Evolutionary conservation across 2,113 vertebrate genomes (phyloP).

Genomic region (Sceloporus undulatus): DNA sequence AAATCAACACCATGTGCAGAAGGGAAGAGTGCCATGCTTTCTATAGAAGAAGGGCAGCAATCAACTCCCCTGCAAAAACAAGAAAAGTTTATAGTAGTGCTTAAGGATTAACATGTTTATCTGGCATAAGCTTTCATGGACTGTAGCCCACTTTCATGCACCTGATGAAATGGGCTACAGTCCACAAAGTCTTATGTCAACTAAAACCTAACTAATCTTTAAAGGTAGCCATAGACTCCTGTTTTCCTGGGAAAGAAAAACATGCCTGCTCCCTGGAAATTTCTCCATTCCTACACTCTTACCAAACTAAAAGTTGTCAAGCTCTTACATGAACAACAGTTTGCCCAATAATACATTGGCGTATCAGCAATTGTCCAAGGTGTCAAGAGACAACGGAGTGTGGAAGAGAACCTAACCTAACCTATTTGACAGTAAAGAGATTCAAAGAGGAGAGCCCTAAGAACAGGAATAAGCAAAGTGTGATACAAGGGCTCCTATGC

Average conservation of each 20-base stretch:
- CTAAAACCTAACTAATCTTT: neutral
- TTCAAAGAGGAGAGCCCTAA: neutral
- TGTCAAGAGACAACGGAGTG: neutral
- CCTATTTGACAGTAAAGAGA: conserved; percentile 1
- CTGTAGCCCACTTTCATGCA: neutral
- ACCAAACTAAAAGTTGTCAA: neutral
- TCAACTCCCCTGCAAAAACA: neutral
- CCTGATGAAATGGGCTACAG: neutral
- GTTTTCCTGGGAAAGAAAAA: neutral
- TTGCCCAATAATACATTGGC: neutral
- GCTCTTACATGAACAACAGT: neutral
- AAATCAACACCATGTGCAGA: neutral
- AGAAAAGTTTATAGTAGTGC: neutral
- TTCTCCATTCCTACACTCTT: no score
- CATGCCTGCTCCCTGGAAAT: neutral
- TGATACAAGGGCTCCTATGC: no score
- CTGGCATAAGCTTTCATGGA: no score
- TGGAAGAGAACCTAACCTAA: neutral
- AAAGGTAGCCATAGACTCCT: neutral
- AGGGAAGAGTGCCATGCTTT: neutral
- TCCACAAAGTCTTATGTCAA: neutral
- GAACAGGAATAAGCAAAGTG: neutral
- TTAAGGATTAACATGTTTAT: no score
- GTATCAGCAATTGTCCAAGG: neutral
- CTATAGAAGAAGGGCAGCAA: neutral